Evolutionary conservation across 2,113 vertebrate species (phyloP), one percentile per base, ranked within the genome.

Genomic region (Oncorhynchus mykiss): DNA sequence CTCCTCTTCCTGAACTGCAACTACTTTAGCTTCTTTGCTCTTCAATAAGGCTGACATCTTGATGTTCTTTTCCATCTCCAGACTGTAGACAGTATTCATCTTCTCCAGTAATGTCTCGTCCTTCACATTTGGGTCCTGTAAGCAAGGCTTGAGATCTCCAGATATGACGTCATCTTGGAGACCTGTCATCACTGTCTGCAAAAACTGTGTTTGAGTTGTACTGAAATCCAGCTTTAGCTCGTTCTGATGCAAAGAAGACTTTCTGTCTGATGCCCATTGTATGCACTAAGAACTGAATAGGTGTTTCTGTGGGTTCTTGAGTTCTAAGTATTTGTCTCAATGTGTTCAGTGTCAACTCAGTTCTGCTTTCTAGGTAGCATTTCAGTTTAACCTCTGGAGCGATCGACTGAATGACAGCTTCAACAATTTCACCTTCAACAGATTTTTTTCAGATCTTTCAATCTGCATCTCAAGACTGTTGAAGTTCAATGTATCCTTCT

Each of bases 181-280:
- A 2, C 80, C 76, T 7, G 73, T 83, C 1, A 78, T 3, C 0
- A 74, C 51, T 29, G 71, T 75, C n/a, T 78, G 74, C 2, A 65
- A 64, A n/a, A 86, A 81, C 62, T 77, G 8, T 73, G 14, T 79
- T 57, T 83, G 51, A 1, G 60, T 60, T 75, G 1, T 78, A 85
- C 25, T 70, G 82, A 2, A 83, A 25, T 6, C 78, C 71, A 12
- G 31, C 65, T 18, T 72, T 51, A 6, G 29, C 75, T 76, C 49
- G 75, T 14, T 54, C 51, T 54, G 51, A 18, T 54, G 82, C 78
- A 72, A 80, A 84, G 0, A 78, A 78, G 20, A 82, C 13, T 34
- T 75, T 54, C 57, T 84, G 80, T 27, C 79, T 82, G 6, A 83
- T 27, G n/a, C 84, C 79, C 76, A 86, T 79, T 0, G 67, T 64